phyloP scores from a whole-genome alignment of 2,888 invertebrate genomes.

The Alloplasta piceator region DNA sequence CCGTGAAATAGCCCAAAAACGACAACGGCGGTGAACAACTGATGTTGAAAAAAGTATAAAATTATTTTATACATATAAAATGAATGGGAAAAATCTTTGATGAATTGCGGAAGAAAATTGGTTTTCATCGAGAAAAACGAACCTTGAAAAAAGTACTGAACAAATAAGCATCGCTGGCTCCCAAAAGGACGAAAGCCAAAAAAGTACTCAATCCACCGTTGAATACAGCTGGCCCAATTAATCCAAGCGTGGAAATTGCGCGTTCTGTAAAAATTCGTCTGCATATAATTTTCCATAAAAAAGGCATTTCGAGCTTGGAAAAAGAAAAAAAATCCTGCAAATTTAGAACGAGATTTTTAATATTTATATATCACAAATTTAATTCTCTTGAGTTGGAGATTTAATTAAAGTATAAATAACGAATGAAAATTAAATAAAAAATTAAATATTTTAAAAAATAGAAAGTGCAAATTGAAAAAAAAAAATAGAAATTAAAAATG shows the following conservation, averaged over 20 bases:
- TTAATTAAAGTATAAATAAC: no score
- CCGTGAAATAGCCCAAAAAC: constrained; percentile 85
- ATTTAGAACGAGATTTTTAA: background rate
- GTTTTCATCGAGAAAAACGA: constrained; percentile 36
- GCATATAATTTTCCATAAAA: no score
- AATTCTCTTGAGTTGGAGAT: no score
- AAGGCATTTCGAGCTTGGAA: no score
- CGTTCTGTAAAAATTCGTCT: constrained; percentile 76
- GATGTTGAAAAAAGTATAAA: constrained; percentile 58
- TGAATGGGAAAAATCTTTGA: background rate
- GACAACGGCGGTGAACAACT: constrained; percentile 84
- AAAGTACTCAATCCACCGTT: constrained; percentile 85
- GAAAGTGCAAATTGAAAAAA: no score
- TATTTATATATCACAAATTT: no score
- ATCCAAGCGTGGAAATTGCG: constrained; percentile 80
- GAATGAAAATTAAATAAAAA: no score
- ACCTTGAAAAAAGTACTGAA: constrained; percentile 85
- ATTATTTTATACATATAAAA: background rate
- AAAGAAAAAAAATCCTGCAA: constrained; percentile 17
- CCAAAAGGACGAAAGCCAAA: constrained; percentile 84
- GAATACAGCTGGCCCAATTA: constrained; percentile 84
- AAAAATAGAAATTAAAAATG: no score
- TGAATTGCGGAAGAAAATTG: background rate
- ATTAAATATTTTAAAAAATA: no score
- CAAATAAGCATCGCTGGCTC: constrained; percentile 84